Conservation (phyloP, 2,113 vertebrate genomes). For the Pristiophorus japonicus region DNA sequence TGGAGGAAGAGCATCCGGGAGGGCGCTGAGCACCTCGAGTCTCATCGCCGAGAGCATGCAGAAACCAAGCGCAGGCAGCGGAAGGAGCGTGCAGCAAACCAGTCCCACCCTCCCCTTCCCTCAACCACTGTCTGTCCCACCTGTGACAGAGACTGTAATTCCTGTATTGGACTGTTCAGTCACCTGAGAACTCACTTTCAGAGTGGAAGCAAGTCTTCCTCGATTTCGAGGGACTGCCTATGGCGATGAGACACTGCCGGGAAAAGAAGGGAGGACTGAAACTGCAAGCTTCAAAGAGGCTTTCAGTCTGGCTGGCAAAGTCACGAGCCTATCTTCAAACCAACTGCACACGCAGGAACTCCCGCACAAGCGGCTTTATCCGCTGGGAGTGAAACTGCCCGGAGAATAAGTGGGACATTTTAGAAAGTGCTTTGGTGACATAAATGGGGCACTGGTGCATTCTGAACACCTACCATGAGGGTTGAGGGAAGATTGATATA, state of each 20-base stretch:
- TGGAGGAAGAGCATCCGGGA: no score
- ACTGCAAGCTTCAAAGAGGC: not conserved
- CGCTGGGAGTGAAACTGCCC: not conserved
- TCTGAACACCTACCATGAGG: not conserved
- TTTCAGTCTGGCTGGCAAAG: not conserved
- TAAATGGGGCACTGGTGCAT: not conserved
- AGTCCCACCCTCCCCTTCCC: no score
- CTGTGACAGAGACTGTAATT: no score
- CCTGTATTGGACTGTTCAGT: no score
- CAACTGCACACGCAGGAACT: not conserved
- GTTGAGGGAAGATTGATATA: not conserved
- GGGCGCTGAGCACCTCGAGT: no score
- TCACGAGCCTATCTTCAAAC: not conserved
- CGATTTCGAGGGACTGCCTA: no score
- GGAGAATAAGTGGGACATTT: not conserved
- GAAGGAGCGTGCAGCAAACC: no score
- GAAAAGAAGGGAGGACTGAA: not conserved
- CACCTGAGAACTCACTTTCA: no score
- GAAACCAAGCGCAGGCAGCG: no score
- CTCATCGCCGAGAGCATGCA: no score
- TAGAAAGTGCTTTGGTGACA: not conserved
- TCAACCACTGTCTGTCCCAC: no score
- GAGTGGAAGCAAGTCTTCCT: no score
- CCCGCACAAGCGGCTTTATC: not conserved
- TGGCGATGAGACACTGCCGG: not conserved